phyloP scores from a whole-genome alignment of 2,888 invertebrate species.

The Catocala sponsa region DNA sequence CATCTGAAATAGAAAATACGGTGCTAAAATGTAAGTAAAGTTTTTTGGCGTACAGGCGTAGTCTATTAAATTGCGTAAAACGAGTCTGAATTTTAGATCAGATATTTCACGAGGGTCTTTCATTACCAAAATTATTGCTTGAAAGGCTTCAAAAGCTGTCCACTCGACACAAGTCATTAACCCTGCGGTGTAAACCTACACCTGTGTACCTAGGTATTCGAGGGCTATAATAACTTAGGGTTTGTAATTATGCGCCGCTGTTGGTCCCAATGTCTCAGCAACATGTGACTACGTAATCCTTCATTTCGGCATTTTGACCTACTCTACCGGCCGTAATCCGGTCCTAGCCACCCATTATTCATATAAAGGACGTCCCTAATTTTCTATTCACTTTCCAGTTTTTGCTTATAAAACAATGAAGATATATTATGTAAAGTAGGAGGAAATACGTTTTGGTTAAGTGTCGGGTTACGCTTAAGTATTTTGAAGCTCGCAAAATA shows the following conservation, averaged over 20 bases:
- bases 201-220: conserved; percentile 21
- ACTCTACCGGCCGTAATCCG: conserved; percentile 40
- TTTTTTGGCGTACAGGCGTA: too few species aligned
- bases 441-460: conserved; percentile 13
- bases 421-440: conserved; percentile 24
- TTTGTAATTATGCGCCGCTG: conserved; percentile 30
- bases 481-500: not conserved
- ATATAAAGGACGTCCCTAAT: conserved; percentile 50
- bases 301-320: conserved; percentile 47
- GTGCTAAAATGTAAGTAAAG: too few species aligned
- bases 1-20: too few species aligned
- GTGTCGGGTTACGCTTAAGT: not conserved
- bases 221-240: conserved; percentile 28
- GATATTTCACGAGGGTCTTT: too few species aligned
- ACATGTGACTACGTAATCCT: conserved; percentile 42
- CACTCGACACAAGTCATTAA: conserved; percentile 17
- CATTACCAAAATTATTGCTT: too few species aligned
- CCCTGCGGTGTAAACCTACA: conserved; percentile 21
- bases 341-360: conserved; percentile 48
- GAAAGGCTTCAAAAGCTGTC: conserved; percentile 17
- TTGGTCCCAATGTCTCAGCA: conserved; percentile 15
- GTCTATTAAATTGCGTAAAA: too few species aligned
- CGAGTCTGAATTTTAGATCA: too few species aligned
- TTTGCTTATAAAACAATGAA: conserved; percentile 44
- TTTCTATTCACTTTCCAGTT: conserved; percentile 55